phyloP scores from a whole-genome alignment of 2,888 invertebrate genomes.

The Osmoderma eremita region DNA sequence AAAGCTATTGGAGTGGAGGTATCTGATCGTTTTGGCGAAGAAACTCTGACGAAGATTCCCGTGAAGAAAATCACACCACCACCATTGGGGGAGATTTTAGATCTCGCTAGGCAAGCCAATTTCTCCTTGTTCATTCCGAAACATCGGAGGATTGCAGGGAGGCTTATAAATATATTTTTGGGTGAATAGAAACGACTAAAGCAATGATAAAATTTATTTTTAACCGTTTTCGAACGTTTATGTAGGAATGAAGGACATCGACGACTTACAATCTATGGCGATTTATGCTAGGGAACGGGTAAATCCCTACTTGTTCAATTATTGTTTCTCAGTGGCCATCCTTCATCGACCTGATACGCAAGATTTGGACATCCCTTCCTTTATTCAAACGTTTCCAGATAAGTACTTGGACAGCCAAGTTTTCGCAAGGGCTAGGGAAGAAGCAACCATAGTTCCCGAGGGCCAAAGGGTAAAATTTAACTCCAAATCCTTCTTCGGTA shows the following conservation, averaged over 20 bases:
- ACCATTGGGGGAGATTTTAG: conserved; percentile 67
- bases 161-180: conserved; percentile 76
- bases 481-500: background rate
- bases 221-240: conserved; percentile 18
- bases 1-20: conserved; percentile 69
- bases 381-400: conserved; percentile 83
- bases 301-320: conserved; percentile 85
- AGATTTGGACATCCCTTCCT: conserved; percentile 75
- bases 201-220: background rate
- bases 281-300: conserved; percentile 77
- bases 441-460: conserved; percentile 70
- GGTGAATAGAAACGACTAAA: conserved; percentile 59
- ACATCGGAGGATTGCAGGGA: conserved; percentile 77
- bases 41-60: conserved; percentile 66
- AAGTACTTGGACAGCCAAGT: conserved; percentile 82
- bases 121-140: conserved; percentile 80
- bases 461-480: conserved; percentile 69
- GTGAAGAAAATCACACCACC: conserved; percentile 69
- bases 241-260: conserved; percentile 75
- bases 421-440: conserved; percentile 76
- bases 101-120: conserved; percentile 69
- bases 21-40: conserved; percentile 70
- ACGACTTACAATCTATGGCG: conserved; percentile 77
- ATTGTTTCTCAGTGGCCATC: conserved; percentile 79
- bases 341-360: conserved; percentile 79